Conservation (phyloP, 1,140 invertebrate genomes). For the Phenacoccus solenopsis region DNA sequence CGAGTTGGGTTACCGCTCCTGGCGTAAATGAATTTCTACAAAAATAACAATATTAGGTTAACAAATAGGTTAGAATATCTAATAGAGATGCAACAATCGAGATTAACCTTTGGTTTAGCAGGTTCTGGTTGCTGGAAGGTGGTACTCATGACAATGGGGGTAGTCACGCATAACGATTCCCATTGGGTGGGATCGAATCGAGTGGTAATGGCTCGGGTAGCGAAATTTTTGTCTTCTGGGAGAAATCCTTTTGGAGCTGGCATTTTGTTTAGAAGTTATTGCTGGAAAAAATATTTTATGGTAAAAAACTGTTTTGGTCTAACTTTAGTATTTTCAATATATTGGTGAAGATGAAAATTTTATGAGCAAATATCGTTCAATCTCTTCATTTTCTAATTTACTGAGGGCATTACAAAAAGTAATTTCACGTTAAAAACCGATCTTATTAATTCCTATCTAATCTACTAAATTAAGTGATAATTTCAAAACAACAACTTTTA, state of each 20-base stretch:
- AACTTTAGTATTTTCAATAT: not conserved
- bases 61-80: too few species aligned
- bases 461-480: too few species aligned
- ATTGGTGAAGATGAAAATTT: too few species aligned
- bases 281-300: not conserved
- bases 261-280: not conserved
- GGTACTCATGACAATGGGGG: constrained; percentile 82
- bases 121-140: constrained; percentile 87
- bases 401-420: too few species aligned
- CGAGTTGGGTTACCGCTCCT: constrained; percentile 91
- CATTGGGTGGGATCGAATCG: constrained; percentile 85
- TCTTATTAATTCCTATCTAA: too few species aligned
- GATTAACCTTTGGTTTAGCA: not conserved
- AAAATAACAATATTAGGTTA: not conserved
- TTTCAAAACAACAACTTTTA: too few species aligned
- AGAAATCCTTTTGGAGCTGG: not conserved
- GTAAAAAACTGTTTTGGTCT: too few species aligned
- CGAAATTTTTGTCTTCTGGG: constrained; percentile 42
- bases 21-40: constrained; percentile 80
- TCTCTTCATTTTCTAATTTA: too few species aligned
- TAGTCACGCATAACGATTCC: constrained; percentile 61
- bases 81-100: too few species aligned
- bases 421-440: too few species aligned
- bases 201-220: constrained; percentile 78
- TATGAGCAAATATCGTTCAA: too few species aligned